Base-by-base conservation (phyloP, 2,888 invertebrate species). In the Glaucopsyche alexis region DNA sequence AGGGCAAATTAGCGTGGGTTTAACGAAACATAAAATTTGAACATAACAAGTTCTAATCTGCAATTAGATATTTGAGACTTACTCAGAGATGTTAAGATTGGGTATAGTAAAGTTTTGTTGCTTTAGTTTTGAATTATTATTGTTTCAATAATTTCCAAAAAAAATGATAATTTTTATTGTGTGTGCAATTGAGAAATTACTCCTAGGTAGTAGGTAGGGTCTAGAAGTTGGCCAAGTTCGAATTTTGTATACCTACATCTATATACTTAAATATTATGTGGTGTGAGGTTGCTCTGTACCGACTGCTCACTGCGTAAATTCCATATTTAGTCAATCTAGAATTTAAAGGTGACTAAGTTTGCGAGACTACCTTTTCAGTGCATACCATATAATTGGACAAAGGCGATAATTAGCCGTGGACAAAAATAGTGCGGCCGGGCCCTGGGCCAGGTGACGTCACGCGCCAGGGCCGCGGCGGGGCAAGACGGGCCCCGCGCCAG, bases 401-500 rank as follows among this genome's bases (percentile, higher is more conserved):
- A 90, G 91, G 91, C 89, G 90, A 88, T 91, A 91, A 91, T 92
- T 90, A 91, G 90, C 87, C 83, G 88, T 88, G 87, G 88, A 90
- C 87, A 87, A 89, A 91, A 93, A 92, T 93, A 93, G 92, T 84
- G 83, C 82, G 82, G 86, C 84, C 91, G 91, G 91, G 92, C 92
- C 92, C 91, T 91, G 92, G 91, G 91, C 90, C 91, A 90, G 91
- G 87, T 92, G 92, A 92, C 92, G 92, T 92, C 90, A 92, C 88
- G 86, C 85, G 87, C 85, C 88, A 88, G 89, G 87, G 90, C 88
- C 87, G 81, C 81, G 79, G 90, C 90, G 91, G 92, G 93, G 92
- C 91, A 91, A 93, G 89, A 91, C 91, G 91, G 92, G 93, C 91
- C 92, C 92, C 92, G 91, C 91, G 90, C 88, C 92, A 93, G 92